Percentiles rank a stretch among this genome's conserved stretches.
phyloP scores from a whole-genome alignment of 1,140 invertebrate species.

The Bombyx mori region ASM3026992v2 NC_085131.1:3109501-3110000 shows the following conservation, averaged over 20 bases:
- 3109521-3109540: no score
- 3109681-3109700: no score
- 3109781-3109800: constrained; percentile 58
- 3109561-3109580: no score
- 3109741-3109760: background rate
- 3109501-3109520: no score
- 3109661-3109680: no score
- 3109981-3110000: constrained; percentile 46
- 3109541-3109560: no score
- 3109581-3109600: no score
- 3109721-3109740: background rate
- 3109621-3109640: no score
- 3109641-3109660: no score
- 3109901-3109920: constrained; percentile 60
- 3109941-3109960: constrained; percentile 66
- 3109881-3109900: constrained; percentile 65
- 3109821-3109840: constrained; percentile 51
- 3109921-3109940: constrained; percentile 68
- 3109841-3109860: constrained; percentile 51
- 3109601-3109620: no score
- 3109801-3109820: constrained; percentile 59
- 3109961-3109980: constrained; percentile 64
- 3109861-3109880: constrained; percentile 52
- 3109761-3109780: constrained; percentile 52
- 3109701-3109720: background rate